Conservation (phyloP, 2,113 vertebrate species). For the Sminthopsis crassicaudata region DNA sequence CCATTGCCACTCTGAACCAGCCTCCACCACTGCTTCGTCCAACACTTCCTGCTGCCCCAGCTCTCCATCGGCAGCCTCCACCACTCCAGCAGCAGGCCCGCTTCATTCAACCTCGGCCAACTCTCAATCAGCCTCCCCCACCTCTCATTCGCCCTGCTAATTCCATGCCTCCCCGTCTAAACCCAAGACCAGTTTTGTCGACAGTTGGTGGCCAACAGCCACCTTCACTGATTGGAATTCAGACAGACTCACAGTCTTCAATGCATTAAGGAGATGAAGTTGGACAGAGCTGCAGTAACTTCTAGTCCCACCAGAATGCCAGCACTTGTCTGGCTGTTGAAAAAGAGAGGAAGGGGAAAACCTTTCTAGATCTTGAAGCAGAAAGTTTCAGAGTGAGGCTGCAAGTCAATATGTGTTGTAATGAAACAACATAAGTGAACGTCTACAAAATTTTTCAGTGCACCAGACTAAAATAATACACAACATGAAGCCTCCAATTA, state of each 20-base stretch:
- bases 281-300: slow-evolving; percentile 73
- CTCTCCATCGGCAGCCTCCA: slow-evolving; percentile 95
- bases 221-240: slow-evolving; percentile 90
- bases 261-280: slow-evolving; percentile 85
- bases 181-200: slow-evolving; percentile 91
- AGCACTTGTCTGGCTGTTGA: slow-evolving; percentile 55
- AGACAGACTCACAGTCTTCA: slow-evolving; percentile 91
- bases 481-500: slow-evolving; percentile 74
- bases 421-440: slow-evolving; percentile 42
- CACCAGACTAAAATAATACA: slow-evolving; percentile 74
- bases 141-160: slow-evolving; percentile 97
- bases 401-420: slow-evolving; percentile 67
- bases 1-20: slow-evolving; percentile 91
- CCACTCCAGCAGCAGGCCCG: slow-evolving; percentile 97
- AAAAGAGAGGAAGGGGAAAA: slow-evolving; percentile 34
- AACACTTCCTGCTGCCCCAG: slow-evolving; percentile 93
- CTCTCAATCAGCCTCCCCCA: slow-evolving; percentile 93
- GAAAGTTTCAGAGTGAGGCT: slow-evolving; percentile 75
- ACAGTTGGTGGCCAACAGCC: slow-evolving; percentile 86
- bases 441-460: slow-evolving; percentile 79
- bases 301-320: slow-evolving; percentile 57
- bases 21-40: slow-evolving; percentile 97
- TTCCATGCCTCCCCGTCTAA: slow-evolving; percentile 94
- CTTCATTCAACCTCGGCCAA: slow-evolving; percentile 93
- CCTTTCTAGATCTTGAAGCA: slow-evolving; percentile 66